Base-by-base conservation (phyloP, 2,113 vertebrate genomes). In the Boleophthalmus pectinirostris region DNA sequence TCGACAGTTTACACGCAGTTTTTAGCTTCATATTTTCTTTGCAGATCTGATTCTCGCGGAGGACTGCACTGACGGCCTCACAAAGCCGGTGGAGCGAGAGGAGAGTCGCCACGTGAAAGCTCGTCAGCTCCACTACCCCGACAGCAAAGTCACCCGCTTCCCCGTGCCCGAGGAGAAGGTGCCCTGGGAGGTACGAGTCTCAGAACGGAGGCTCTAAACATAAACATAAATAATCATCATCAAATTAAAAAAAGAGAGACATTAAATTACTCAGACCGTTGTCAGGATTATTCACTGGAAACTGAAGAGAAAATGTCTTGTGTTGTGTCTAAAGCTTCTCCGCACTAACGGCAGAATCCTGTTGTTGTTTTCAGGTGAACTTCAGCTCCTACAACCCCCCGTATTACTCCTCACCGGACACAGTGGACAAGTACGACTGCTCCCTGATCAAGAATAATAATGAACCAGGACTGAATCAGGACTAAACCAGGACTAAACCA, bases 121-220 rank as follows among this genome's bases (percentile, higher is more conserved):
- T 47, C 92, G 96, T 33, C 92, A 94, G 64, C 89, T 95, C 24
- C 74, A 91, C 2, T 98, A 98, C 75, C 95, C 96, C 0, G 77
- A 70, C 65, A 93, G 92, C 69, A 89, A 84, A 14, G 47, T 93
- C 6, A 66, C 57, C 0, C 95, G 97, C 33, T 99, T 98, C 85
- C 95, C 97, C 0, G 97, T 98, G 77, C 96, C 97, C 0, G 95
- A 98, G 3, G 98, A 99, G 92, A 97, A 96, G 79, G 97, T 99
- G 61, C 93, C 95, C 20, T 98, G 97, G 97, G 91, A 97, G 95
- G 97, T 99, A 92, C 5, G 65, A 35, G 61, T 14, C 47, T 25
- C 14, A 38, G 47, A 64, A 43, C 21, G 46, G 14, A n/a, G 69
- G 57, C 33, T n/a, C n/a, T n/a, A n/a, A n/a, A n/a, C n/a, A n/a